Conservation (phyloP, 2,888 invertebrate species). For the Oscheius sp. region DNA sequence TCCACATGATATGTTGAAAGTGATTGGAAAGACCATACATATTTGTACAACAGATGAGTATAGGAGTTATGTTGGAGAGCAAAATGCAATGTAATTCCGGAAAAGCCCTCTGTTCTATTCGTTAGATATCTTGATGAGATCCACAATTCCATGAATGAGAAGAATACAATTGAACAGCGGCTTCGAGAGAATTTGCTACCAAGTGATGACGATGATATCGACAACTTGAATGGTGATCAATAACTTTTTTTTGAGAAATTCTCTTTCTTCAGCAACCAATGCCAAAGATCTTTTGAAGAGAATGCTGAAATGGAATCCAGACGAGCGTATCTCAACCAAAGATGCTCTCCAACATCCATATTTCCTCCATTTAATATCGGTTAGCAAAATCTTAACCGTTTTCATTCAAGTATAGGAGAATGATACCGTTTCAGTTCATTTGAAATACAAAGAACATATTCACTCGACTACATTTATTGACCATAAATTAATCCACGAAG, state of each 20-base stretch:
- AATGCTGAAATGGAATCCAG: slow-evolving; percentile 24
- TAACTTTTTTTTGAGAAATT: not conserved
- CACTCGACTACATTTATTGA: not conserved
- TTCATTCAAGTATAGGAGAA: not conserved
- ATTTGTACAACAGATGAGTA: not conserved
- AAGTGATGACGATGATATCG: not conserved
- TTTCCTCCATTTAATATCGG: slow-evolving; percentile 2
- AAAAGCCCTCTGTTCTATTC: not conserved
- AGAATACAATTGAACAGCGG: not conserved
- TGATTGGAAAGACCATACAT: not conserved
- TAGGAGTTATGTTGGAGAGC: not conserved
- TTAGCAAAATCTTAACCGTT: not conserved
- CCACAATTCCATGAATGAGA: too few relatives aligned
- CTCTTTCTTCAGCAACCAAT: not conserved
- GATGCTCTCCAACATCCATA: slow-evolving; percentile 6
- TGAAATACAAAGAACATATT: slow-evolving; percentile 1
- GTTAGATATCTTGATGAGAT: not conserved
- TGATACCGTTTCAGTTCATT: not conserved
- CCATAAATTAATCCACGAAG: not conserved
- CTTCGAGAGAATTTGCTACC: slow-evolving; percentile 19
- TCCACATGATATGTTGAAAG: slow-evolving; percentile 3
- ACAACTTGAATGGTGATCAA: slow-evolving; percentile 8
- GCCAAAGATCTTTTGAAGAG: slow-evolving; percentile 7
- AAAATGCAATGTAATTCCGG: not conserved
- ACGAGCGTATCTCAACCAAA: not conserved